Base-by-base conservation (phyloP, 2,113 vertebrate species). In the Chloropsis hardwickii region DNA sequence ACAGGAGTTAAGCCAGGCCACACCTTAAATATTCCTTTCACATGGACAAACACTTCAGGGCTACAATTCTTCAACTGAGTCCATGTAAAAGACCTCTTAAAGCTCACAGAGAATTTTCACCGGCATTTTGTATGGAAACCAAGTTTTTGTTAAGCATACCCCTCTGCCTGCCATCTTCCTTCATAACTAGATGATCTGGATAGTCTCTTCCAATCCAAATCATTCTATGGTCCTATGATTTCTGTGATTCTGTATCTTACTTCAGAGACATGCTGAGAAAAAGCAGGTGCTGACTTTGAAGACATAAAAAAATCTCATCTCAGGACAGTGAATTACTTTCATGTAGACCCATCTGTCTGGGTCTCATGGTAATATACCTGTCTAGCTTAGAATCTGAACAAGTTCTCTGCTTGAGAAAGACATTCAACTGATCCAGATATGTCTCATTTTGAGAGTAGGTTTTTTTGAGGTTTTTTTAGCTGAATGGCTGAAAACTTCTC, bases 401-500 rank as follows among this genome's bases (percentile, higher is more conserved):
- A 83, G 54, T 64, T 70, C 28, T 47, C 58, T 56, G 14, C 33
- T 39, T 18, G 3, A 70, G 21, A 64, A 85, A 81, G 79, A 50
- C 19, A 85, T 37, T 11, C 83, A 65, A 39, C 27, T 88, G 70
- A 86, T 60, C 73, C 89, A 94, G 47, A 44, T 61, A 42, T 6
- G 14, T 35, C 71, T 80, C 39, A 69, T 80, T 91, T 66, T 66
- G 11, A 72, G 51, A 80, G 22, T 35, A 12, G 15, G 22, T 61
- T 65, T 76, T 51, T n/a, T 61, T 67, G 33, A 42, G 5, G 3
- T 3, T 35, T 39, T 27, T 60, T 21, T 61, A 64, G 65, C 25
- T 48, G 35, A 45, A 94, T 74, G 72, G 19, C 69, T 91, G 66
- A 92, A 93, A 95, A 92, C 11, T 88, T 48, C 35, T 71, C 22